A percentile compares a stretch with the other conserved stretches of the same genome.
These are phyloP conservation scores for Oxyura jamaicensis DNA, from an alignment of 2,113 vertebrate species.

Conservation along the genomic window DNA sequence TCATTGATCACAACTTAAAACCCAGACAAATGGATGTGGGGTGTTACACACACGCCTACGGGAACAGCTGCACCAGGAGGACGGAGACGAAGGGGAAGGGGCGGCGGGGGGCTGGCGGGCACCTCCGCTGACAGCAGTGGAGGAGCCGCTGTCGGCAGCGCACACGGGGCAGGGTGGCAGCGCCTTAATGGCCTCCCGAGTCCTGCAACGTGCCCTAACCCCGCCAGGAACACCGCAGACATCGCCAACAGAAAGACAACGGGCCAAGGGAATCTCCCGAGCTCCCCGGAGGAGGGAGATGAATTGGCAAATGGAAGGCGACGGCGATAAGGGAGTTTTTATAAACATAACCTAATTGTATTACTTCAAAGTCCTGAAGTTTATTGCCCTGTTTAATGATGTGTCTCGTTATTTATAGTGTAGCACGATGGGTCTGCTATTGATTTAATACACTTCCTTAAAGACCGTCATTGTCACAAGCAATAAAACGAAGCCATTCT, in stretches of 20 bases:
- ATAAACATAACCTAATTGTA: constrained; percentile 83
- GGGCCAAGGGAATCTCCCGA: background rate
- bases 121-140: accelerated
- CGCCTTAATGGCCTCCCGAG: background rate
- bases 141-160: accelerated
- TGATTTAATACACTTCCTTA: constrained; percentile 85
- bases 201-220: background rate
- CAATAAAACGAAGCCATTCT: constrained; percentile 77
- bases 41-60: background rate
- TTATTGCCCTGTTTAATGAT: constrained; percentile 84
- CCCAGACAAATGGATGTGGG: background rate
- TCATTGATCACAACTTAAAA: constrained; percentile 52
- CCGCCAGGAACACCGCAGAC: background rate
- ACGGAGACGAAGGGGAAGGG: background rate
- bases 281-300: background rate
- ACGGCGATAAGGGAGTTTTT: constrained; percentile 66
- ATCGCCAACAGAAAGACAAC: background rate
- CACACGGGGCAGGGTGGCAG: background rate
- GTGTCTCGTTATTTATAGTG: constrained; percentile 82
- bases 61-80: background rate
- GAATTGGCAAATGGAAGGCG: constrained; percentile 62
- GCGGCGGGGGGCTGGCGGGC: accelerated
- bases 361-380: constrained; percentile 80
- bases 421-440: constrained; percentile 73
- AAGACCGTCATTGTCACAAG: constrained; percentile 79